Conservation (phyloP, 2,113 vertebrate genomes). For the Sigmodon hispidus region DNA sequence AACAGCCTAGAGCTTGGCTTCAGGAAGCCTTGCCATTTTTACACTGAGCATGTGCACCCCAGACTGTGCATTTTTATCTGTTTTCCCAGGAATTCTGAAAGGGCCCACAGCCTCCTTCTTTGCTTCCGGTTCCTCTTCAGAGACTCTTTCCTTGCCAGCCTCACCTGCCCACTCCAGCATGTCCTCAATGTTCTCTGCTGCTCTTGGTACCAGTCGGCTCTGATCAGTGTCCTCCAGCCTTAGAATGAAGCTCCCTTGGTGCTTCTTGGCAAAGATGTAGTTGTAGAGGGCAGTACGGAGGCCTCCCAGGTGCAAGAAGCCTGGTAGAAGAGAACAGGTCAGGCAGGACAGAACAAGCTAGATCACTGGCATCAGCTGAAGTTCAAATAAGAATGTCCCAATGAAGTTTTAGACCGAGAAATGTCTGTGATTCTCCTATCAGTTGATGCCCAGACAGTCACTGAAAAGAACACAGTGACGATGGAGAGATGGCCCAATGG, state of each 20-base stretch:
- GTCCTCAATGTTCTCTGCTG: slow-evolving; percentile 92
- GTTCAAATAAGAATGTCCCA: not conserved
- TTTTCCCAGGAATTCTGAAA: not conserved
- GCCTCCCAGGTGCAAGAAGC: slow-evolving; percentile 95
- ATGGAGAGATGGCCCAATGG: not conserved
- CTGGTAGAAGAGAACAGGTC: slow-evolving; percentile 78
- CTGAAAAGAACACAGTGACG: not conserved
- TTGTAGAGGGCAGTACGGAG: slow-evolving; percentile 97
- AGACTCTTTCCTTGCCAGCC: not conserved
- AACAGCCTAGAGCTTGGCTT: not conserved
- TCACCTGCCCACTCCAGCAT: slow-evolving; percentile 96
- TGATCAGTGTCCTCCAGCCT: slow-evolving; percentile 96
- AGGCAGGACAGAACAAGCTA: not conserved
- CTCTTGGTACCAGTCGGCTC: slow-evolving; percentile 90
- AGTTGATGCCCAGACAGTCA: not conserved
- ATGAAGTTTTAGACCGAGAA: not conserved
- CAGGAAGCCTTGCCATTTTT: not conserved
- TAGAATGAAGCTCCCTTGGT: slow-evolving; percentile 91
- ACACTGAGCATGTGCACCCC: not conserved
- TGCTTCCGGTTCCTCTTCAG: not conserved
- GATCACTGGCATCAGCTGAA: not conserved
- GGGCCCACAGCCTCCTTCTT: not conserved
- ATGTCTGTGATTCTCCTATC: not conserved
- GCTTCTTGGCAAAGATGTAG: slow-evolving; percentile 95
- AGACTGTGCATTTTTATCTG: not conserved